phyloP scores from a whole-genome alignment of 2,888 invertebrate genomes.

The Amblyteles armatorius region DNA sequence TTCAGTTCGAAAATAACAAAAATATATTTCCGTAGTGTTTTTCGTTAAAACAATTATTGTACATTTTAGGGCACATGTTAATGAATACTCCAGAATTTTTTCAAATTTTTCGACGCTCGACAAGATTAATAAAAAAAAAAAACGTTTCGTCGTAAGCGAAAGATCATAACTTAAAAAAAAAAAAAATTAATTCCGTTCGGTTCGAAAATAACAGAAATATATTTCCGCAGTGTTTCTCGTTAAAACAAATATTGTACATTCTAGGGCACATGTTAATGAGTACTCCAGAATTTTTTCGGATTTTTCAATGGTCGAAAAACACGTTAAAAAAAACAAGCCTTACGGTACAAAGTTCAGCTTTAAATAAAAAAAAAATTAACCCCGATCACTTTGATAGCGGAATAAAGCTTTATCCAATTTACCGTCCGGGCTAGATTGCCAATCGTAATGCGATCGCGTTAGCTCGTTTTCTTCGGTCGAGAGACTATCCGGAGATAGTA shows the following conservation, averaged over 20 bases:
- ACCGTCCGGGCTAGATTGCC: slow-evolving; percentile 31
- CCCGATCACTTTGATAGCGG: not conserved
- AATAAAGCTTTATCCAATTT: slow-evolving; percentile 40
- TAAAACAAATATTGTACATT: not conserved
- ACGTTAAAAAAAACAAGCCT: not conserved
- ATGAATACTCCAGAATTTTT: not conserved
- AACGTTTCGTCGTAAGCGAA: too few relatives aligned
- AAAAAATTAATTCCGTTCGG: not conserved
- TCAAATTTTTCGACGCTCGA: not conserved
- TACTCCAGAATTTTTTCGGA: not conserved
- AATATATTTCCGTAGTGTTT: not conserved
- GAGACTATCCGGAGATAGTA: slow-evolving; percentile 46
- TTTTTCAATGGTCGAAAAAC: not conserved
- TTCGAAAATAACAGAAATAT: not conserved
- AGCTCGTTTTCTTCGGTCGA: not conserved
- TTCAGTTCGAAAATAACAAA: not conserved
- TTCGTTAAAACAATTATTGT: not conserved
- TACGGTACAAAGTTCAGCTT: not conserved
- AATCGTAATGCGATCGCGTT: slow-evolving; percentile 53
- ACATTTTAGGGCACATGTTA: not conserved
- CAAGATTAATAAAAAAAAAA: too few relatives aligned
- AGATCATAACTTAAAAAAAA: not conserved
- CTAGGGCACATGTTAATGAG: not conserved
- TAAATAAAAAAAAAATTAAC: not conserved
- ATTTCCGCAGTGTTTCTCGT: not conserved